Evolutionary conservation across 2,113 vertebrate species (phyloP), one percentile per base, ranked within the genome.

Genomic region (Aspiorhynchus laticeps): DNA sequence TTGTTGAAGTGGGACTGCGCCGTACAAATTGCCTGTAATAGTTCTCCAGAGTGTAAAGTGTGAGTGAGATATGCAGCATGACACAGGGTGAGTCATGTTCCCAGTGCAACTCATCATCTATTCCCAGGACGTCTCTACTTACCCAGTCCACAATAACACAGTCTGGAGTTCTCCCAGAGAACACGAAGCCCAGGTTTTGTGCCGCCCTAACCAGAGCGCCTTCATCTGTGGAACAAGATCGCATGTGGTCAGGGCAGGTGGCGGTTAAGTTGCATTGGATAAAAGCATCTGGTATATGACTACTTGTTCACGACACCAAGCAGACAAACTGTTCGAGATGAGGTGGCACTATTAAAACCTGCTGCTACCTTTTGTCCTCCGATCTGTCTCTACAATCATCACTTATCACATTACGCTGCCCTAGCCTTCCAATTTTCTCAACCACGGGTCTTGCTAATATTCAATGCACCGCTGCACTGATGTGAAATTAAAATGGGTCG

Each of bases 181-280:
- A 99, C 76, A 98, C 96, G 88, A 99, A 99, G 90, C 91, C 96
- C 82, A 99, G 92, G 88, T 95, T 94, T 38, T 89, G 95, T 67
- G 98, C 98, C 51, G 98, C 98, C 94, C 97, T 95, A 90, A 99
- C 98, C 92, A 99, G 91, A 0, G 98, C 97, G 26, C 98, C 97
- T 92, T 99, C 98, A 94, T 99, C 98, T 99, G 90, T 48, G 91
- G 84, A 89, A 76, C 31, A 89, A 80, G 7, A 83, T 14, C 78
- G 61, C 28, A 51, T 0, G 1, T 21, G 48, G 51, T 80, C 3
- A 87, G 69, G 74, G 41, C 77, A 82, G 38, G 41, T 31, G 53
- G 33, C 8, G 12, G 78, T 80, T 61, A 56, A 46, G n/a, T 38
- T 46, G n/a, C 33, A 71, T 14, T 36, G 56, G 59, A 65, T 28